Conservation (phyloP, 2,888 invertebrate genomes). For the Scaptomyza cyrtandrae region DNA sequence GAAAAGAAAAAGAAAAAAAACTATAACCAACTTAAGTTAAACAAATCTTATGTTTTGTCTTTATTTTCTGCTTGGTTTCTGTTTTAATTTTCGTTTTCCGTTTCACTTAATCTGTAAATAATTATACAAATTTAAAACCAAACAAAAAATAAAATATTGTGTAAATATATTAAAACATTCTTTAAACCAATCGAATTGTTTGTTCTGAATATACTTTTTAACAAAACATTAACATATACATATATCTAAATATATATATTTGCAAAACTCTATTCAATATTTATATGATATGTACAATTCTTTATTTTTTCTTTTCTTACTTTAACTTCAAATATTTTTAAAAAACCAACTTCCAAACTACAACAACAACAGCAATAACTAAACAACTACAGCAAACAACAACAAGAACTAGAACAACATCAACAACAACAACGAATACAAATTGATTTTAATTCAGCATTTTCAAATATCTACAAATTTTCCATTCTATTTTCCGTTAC, state of each 20-base stretch:
- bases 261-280: constrained; percentile 79
- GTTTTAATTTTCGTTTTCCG: constrained; percentile 40
- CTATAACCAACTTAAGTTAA: constrained; percentile 59
- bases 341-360: constrained; percentile 40
- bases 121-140: constrained; percentile 70
- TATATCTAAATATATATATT: constrained; percentile 76
- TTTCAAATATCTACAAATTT: constrained; percentile 44
- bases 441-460: constrained; percentile 55
- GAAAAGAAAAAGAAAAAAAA: constrained; percentile 2
- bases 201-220: constrained; percentile 74
- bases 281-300: constrained; percentile 76
- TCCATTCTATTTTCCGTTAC: constrained; percentile 40
- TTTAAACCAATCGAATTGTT: constrained; percentile 66
- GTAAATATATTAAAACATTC: constrained; percentile 80
- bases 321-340: constrained; percentile 65
- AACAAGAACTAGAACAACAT: constrained; percentile 22
- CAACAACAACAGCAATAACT: constrained; percentile 49
- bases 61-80: constrained; percentile 62
- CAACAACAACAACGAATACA: constrained; percentile 34
- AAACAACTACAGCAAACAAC: constrained; percentile 37
- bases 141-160: constrained; percentile 53
- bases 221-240: constrained; percentile 66
- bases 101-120: constrained; percentile 81
- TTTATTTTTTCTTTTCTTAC: constrained; percentile 37
- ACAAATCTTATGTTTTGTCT: constrained; percentile 42